phyloP scores from a whole-genome alignment of 2,113 vertebrate species.

The Tragelaphus strepsiceros region DNA sequence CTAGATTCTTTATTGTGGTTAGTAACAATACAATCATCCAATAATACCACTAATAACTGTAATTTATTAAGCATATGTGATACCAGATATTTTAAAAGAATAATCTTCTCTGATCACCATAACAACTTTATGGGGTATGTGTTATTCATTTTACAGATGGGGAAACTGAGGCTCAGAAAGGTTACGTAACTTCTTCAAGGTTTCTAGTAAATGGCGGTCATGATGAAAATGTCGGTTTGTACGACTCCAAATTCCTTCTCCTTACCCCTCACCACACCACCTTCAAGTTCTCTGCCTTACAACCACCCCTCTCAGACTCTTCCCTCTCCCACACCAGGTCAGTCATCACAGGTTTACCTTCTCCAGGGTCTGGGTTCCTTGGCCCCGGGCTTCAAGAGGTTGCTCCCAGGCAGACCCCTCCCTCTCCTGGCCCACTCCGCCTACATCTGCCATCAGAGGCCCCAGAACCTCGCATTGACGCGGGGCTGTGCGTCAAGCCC shows the following conservation, averaged over 20 bases:
- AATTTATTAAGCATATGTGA: background rate
- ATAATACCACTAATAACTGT: background rate
- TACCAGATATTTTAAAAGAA: background rate
- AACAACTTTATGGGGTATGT: background rate
- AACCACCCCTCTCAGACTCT: background rate
- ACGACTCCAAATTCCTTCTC: background rate
- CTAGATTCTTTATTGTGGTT: background rate
- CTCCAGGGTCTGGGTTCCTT: background rate
- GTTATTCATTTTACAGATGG: background rate
- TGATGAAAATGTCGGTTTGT: background rate
- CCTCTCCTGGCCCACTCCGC: background rate
- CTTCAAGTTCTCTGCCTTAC: background rate
- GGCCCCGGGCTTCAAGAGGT: background rate
- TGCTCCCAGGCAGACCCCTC: background rate
- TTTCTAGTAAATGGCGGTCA: background rate
- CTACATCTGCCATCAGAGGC: constrained; percentile 24
- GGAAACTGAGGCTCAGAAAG: background rate
- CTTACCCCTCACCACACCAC: background rate
- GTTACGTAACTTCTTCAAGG: background rate
- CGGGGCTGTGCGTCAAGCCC: background rate
- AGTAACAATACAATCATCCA: background rate
- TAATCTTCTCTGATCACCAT: background rate
- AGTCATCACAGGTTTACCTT: background rate
- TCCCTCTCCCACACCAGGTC: background rate
- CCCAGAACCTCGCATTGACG: constrained; percentile 73